These are phyloP conservation scores for Pao palembangensis DNA, from an alignment of 2,113 vertebrate genomes.

Conservation along the genomic window DNA sequence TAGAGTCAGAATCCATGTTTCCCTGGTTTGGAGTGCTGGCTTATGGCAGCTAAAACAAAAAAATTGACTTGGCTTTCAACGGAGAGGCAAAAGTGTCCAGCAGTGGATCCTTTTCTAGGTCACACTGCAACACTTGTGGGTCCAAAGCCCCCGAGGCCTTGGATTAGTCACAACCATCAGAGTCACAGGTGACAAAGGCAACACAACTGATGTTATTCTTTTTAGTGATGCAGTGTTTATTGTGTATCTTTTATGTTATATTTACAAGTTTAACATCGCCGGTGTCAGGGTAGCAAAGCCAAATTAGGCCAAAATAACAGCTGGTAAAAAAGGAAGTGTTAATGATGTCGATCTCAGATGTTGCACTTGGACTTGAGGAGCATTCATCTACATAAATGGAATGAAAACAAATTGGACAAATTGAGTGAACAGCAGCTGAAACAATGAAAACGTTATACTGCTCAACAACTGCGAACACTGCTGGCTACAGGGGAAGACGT, in stretches of 20 bases:
- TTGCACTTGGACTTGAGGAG: constrained; percentile 38
- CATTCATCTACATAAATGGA: constrained; percentile 50
- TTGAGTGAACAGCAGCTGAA: constrained; percentile 49
- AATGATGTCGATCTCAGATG: constrained; percentile 53
- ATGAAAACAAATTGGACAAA: constrained; percentile 36
- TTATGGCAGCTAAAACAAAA: constrained; percentile 54
- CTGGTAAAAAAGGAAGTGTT: constrained; percentile 54
- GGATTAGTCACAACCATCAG: no score
- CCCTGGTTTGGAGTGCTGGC: constrained; percentile 44
- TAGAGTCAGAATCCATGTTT: constrained; percentile 44
- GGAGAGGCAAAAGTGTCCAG: constrained; percentile 54
- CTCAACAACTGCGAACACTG: constrained; percentile 42
- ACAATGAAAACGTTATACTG: constrained; percentile 61
- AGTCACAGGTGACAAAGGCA: no score
- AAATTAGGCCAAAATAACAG: constrained; percentile 62
- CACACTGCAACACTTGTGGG: constrained; percentile 16
- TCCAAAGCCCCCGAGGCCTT: constrained; percentile 18
- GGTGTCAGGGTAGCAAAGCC: constrained; percentile 26
- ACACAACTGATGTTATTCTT: constrained; percentile 23
- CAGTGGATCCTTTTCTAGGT: constrained; percentile 50
- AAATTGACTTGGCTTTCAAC: constrained; percentile 55
- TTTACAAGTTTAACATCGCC: constrained; percentile 40
- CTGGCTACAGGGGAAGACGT: constrained; percentile 39
- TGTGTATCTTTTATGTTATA: constrained; percentile 46
- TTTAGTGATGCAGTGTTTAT: constrained; percentile 55